These are phyloP conservation scores for Anastrepha obliqua DNA, from an alignment of 1,140 invertebrate genomes.

Conservation along the genomic window DNA sequence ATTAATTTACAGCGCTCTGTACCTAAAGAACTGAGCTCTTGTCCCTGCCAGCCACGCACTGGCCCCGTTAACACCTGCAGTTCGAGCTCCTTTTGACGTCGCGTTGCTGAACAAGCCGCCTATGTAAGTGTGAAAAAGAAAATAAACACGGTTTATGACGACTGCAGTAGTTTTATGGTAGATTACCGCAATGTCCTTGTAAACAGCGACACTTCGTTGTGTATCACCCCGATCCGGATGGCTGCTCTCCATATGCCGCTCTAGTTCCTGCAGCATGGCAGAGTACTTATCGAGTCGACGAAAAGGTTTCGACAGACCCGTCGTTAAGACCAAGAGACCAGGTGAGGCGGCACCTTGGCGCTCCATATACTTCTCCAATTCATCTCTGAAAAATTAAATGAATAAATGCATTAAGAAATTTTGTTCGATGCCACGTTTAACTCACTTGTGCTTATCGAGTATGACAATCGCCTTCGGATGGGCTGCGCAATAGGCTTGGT, in stretches of 20 bases:
- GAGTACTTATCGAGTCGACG: slow-evolving; percentile 96
- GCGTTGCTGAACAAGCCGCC: slow-evolving; percentile 87
- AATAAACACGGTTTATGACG: neutral
- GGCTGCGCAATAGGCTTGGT: slow-evolving; percentile 90
- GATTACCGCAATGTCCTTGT: slow-evolving; percentile 93
- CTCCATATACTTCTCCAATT: slow-evolving; percentile 92
- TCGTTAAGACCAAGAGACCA: slow-evolving; percentile 91
- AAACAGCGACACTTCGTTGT: slow-evolving; percentile 93
- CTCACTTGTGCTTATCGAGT: slow-evolving; percentile 91
- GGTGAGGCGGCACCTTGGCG: slow-evolving; percentile 86
- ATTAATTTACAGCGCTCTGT: neutral
- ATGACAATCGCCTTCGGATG: slow-evolving; percentile 95
- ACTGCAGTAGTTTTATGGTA: neutral
- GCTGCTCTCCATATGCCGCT: slow-evolving; percentile 94
- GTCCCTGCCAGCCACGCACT: slow-evolving; percentile 96
- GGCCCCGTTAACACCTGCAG: slow-evolving; percentile 94
- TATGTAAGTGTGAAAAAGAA: slow-evolving; percentile 68
- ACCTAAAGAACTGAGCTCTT: slow-evolving; percentile 84
- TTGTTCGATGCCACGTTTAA: slow-evolving; percentile 50
- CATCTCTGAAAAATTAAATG: slow-evolving; percentile 80
- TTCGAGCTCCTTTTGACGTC: slow-evolving; percentile 97
- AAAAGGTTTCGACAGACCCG: slow-evolving; percentile 95
- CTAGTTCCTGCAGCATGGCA: slow-evolving; percentile 94
- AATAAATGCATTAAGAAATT: neutral
- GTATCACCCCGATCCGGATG: slow-evolving; percentile 97